Evolutionary conservation across 2,888 invertebrate genomes (phyloP).

Genomic region (Cryptus armator): DNA sequence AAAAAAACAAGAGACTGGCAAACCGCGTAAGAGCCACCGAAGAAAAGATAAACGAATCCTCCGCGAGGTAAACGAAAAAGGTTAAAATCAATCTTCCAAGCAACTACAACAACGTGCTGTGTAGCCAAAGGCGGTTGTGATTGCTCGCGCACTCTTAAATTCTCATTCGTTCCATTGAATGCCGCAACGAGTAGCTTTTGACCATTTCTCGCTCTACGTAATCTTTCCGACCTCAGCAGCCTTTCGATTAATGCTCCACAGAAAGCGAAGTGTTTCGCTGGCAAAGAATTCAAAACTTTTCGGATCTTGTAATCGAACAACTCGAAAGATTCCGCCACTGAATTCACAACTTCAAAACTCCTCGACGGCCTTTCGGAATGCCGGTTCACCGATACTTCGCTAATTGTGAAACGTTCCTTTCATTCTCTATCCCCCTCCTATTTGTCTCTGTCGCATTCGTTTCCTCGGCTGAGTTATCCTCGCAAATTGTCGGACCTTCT

Average conservation of each 20-base stretch:
- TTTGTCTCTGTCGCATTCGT: slow-evolving; percentile 60
- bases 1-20: slow-evolving; percentile 46
- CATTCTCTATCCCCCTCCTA: slow-evolving; percentile 11
- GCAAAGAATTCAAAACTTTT: not conserved
- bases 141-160: slow-evolving; percentile 36
- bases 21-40: not conserved
- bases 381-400: slow-evolving; percentile 74
- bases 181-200: slow-evolving; percentile 25
- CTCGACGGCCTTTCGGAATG: slow-evolving; percentile 27
- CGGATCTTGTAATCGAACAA: slow-evolving; percentile 43
- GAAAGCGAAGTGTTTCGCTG: slow-evolving; percentile 44
- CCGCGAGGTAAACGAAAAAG: slow-evolving; percentile 10
- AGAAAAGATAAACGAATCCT: slow-evolving; percentile 5
- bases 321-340: slow-evolving; percentile 47
- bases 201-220: slow-evolving; percentile 71
- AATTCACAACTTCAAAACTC: not conserved
- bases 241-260: slow-evolving; percentile 81
- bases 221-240: slow-evolving; percentile 73
- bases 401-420: slow-evolving; percentile 79
- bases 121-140: slow-evolving; percentile 12
- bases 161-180: slow-evolving; percentile 36
- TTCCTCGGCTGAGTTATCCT: slow-evolving; percentile 30
- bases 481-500: slow-evolving; percentile 46
- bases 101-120: not conserved
- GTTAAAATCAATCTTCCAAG: slow-evolving; percentile 68